Evolutionary conservation across 2,888 invertebrate genomes (phyloP).

Genomic region (Omphaloscelis lunosa): DNA sequence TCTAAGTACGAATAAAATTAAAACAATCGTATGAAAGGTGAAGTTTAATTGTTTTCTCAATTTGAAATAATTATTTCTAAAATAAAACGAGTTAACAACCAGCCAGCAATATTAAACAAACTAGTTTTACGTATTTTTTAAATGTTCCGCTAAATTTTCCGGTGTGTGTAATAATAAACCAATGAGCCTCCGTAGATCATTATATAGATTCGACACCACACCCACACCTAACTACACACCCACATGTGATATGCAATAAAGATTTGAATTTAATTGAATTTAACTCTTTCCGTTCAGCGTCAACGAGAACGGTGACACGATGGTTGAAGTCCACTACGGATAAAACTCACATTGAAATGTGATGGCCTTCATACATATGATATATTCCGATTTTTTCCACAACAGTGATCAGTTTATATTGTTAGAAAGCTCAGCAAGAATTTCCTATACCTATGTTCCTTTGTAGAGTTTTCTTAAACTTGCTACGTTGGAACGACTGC

Average conservation of each 20-base stretch:
- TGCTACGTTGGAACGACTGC: neutral
- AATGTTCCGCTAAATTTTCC: too few relatives aligned
- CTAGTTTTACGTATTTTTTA: too few relatives aligned
- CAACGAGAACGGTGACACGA: neutral
- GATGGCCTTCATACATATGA: neutral
- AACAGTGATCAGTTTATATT: neutral
- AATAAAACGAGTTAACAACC: too few relatives aligned
- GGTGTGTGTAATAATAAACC: too few relatives aligned
- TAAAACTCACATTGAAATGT: neutral
- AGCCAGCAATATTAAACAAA: too few relatives aligned
- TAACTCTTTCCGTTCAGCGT: neutral
- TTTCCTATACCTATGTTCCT: neutral
- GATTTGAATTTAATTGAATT: too few relatives aligned
- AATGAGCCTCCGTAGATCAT: neutral
- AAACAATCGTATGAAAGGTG: too few relatives aligned
- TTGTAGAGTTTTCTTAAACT: slow-evolving; percentile 1
- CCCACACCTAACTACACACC: too few relatives aligned
- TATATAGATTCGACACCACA: neutral
- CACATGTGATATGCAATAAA: too few relatives aligned
- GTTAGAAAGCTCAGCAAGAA: neutral
- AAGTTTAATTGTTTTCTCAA: too few relatives aligned
- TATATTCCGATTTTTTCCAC: neutral
- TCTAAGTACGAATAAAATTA: too few relatives aligned
- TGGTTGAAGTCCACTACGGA: neutral
- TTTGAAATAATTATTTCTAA: too few relatives aligned